Evolutionary conservation across 2,113 vertebrate species (phyloP).

Genomic region (Perca schrenkii): DNA sequence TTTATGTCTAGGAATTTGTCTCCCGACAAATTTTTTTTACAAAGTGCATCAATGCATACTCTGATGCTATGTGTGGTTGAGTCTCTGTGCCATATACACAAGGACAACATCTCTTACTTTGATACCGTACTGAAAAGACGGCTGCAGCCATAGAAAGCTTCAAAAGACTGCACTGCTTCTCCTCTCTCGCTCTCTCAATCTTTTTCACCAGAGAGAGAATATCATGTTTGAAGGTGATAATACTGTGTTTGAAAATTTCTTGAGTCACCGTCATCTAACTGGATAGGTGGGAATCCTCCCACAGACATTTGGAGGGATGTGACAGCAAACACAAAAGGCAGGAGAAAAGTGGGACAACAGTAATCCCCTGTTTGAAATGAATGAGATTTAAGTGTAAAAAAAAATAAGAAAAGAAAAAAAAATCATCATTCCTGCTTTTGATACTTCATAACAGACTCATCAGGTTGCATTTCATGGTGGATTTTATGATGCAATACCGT

Average conservation of each 20-base stretch:
- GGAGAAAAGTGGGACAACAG: constrained; percentile 59
- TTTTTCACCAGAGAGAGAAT: constrained; percentile 15
- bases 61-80: background rate
- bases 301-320: constrained; percentile 34
- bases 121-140: background rate
- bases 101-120: constrained; percentile 11
- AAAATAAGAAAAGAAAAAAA: background rate
- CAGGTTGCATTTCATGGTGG: constrained; percentile 17
- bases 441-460: constrained; percentile 32
- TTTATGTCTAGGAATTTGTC: background rate
- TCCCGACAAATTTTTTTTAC: background rate
- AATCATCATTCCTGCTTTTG: constrained; percentile 23
- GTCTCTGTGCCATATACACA: constrained; percentile 2
- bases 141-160: background rate
- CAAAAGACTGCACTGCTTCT: constrained; percentile 8
- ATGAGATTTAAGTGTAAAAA: constrained; percentile 37
- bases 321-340: constrained; percentile 52
- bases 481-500: constrained; percentile 32
- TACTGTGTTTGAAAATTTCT: constrained; percentile 39
- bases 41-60: background rate
- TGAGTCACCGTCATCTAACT: constrained; percentile 24
- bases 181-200: background rate
- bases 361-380: constrained; percentile 59
- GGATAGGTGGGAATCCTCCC: constrained; percentile 31
- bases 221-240: constrained; percentile 50